Percentiles rank a stretch among this genome's conserved stretches.
phyloP scores from a whole-genome alignment of 2,888 invertebrate genomes.

The Kryphioiulus occultus region DNA sequence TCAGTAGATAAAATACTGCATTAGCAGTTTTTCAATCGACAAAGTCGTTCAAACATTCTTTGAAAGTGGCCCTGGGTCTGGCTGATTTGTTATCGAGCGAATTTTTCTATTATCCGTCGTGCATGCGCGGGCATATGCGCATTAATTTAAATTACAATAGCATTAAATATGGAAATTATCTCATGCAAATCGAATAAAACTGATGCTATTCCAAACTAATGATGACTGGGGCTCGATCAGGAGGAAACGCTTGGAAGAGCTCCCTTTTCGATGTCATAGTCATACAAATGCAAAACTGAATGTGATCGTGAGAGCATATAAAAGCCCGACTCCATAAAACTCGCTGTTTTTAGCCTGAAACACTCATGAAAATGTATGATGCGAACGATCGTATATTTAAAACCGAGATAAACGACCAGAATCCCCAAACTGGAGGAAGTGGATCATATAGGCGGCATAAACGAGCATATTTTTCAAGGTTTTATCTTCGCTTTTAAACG shows the following conservation, averaged over 20 bases:
- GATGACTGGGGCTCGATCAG: background rate
- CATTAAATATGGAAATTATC: background rate
- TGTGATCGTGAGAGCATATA: background rate
- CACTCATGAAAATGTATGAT: conserved; percentile 35
- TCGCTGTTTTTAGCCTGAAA: conserved; percentile 25
- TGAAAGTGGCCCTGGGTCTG: too few species aligned
- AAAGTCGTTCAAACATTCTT: too few species aligned
- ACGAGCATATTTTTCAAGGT: conserved; percentile 30
- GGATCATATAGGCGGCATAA: conserved; percentile 17
- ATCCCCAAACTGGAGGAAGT: background rate
- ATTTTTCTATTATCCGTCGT: background rate
- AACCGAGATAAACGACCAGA: conserved; percentile 19
- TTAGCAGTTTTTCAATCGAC: background rate
- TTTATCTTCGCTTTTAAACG: conserved; percentile 17
- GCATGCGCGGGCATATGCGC: background rate
- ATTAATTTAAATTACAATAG: background rate
- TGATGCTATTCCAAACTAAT: background rate
- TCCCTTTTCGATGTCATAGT: background rate
- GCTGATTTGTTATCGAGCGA: background rate
- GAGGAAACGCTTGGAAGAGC: too few species aligned
- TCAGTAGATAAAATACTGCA: too few species aligned
- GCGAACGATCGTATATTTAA: conserved; percentile 25
- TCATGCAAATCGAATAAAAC: background rate
- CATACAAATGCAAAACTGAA: conserved; percentile 17
- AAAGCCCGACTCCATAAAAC: conserved; percentile 2